These are phyloP conservation scores for Melanotus villosus DNA, from an alignment of 2,888 invertebrate species.

Conservation along the genomic window DNA sequence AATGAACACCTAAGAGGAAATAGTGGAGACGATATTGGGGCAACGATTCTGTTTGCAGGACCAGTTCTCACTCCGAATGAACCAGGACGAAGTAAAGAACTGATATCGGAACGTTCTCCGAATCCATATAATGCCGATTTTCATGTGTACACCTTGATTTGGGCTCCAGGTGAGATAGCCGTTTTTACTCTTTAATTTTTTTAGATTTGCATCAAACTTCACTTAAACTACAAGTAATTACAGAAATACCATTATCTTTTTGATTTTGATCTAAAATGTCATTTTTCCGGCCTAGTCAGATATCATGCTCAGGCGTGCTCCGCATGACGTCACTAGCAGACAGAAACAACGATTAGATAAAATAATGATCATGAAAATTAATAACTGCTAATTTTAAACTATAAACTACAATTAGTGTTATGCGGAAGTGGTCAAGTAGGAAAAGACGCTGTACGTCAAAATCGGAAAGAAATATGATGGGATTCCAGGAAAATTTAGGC, in stretches of 20 bases:
- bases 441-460: too few species aligned
- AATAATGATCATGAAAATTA: too few species aligned
- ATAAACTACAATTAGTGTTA: too few species aligned
- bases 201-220: neutral
- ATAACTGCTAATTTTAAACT: too few species aligned
- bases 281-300: too few species aligned
- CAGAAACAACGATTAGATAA: too few species aligned
- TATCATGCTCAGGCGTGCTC: too few species aligned
- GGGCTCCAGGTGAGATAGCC: slow-evolving; percentile 76
- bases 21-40: slow-evolving; percentile 65
- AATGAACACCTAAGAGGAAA: slow-evolving; percentile 62
- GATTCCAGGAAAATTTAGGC: too few species aligned
- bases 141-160: slow-evolving; percentile 77
- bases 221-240: neutral
- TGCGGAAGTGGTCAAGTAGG: too few species aligned
- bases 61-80: slow-evolving; percentile 65
- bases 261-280: neutral
- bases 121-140: slow-evolving; percentile 72
- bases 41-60: slow-evolving; percentile 70
- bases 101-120: slow-evolving; percentile 52
- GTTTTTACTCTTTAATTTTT: too few species aligned
- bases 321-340: too few species aligned
- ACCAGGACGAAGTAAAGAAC: slow-evolving; percentile 63
- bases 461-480: too few species aligned
- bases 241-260: neutral